phyloP scores from a whole-genome alignment of 1,140 invertebrate genomes.

The Venustaconcha ellipsiformis region DNA sequence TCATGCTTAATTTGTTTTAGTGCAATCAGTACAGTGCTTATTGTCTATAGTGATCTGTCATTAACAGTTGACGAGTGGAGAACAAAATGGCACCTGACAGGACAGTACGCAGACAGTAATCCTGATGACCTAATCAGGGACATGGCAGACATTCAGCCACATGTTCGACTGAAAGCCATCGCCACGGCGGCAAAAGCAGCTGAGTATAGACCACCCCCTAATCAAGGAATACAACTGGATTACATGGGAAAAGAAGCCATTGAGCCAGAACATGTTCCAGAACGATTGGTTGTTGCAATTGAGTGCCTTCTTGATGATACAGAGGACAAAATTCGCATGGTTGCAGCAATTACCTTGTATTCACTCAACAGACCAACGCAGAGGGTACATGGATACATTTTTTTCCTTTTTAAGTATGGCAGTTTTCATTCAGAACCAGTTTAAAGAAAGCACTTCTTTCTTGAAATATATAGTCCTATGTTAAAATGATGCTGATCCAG shows the following conservation, averaged over 20 bases:
- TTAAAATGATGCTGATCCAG: too few relatives aligned
- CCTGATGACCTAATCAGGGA: slow-evolving; percentile 63
- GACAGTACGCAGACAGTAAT: slow-evolving; percentile 62
- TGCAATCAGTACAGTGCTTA: too few relatives aligned
- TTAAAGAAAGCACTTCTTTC: too few relatives aligned
- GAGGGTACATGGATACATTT: slow-evolving; percentile 38
- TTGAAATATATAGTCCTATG: too few relatives aligned
- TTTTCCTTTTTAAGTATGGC: too few relatives aligned
- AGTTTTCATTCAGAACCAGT: too few relatives aligned
- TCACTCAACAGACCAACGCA: slow-evolving; percentile 55
- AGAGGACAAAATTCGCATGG: slow-evolving; percentile 55
- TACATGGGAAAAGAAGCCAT: slow-evolving; percentile 21
- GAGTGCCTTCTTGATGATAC: slow-evolving; percentile 62
- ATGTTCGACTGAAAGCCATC: slow-evolving; percentile 65
- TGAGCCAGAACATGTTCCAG: slow-evolving; percentile 45
- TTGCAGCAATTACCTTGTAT: slow-evolving; percentile 64
- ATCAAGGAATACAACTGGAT: slow-evolving; percentile 37
- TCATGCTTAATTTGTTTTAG: too few relatives aligned
- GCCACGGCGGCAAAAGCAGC: slow-evolving; percentile 61
- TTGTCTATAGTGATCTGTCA: too few relatives aligned
- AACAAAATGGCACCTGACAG: slow-evolving; percentile 61
- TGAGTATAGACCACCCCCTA: slow-evolving; percentile 52
- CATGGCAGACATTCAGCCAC: slow-evolving; percentile 67
- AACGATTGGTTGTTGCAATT: slow-evolving; percentile 61
- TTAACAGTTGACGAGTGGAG: slow-evolving; percentile 64